Evolutionary conservation across 2,888 invertebrate species (phyloP).

Genomic region (Synanthedon myopaeformis): DNA sequence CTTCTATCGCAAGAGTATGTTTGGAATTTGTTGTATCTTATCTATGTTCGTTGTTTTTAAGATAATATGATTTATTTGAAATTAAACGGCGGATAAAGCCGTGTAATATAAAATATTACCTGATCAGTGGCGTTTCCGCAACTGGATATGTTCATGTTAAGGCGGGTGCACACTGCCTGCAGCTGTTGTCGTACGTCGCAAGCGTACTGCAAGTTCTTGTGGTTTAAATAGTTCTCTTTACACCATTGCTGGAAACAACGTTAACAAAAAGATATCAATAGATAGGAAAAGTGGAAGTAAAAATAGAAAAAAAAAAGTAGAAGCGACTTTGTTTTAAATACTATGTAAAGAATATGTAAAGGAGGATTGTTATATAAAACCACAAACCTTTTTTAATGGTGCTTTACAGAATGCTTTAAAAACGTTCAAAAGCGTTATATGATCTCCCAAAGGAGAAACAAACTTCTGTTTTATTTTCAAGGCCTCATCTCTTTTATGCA

Average conservation of each 20-base stretch:
- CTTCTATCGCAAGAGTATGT: too few species aligned
- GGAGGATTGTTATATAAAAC: neutral
- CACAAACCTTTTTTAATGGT: conserved; percentile 73
- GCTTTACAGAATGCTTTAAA: conserved; percentile 82
- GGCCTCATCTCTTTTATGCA: conserved; percentile 82
- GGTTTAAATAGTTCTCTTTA: conserved; percentile 87
- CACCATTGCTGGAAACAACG: conserved; percentile 80
- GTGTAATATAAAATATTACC: conserved; percentile 27
- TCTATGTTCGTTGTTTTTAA: too few species aligned
- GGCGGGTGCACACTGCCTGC: conserved; percentile 74
- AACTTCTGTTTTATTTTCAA: conserved; percentile 82
- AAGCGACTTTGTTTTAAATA: neutral
- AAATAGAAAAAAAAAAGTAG: neutral
- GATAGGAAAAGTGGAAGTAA: too few species aligned
- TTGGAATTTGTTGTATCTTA: too few species aligned
- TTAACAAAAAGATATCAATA: too few species aligned
- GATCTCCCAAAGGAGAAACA: conserved; percentile 88
- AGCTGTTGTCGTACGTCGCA: conserved; percentile 85
- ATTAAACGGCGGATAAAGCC: neutral
- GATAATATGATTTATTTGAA: too few species aligned
- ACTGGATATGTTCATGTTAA: conserved; percentile 72
- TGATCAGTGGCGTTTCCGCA: conserved; percentile 75
- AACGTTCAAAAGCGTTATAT: conserved; percentile 90
- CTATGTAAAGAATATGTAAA: neutral
- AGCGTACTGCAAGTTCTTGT: conserved; percentile 85